Base-by-base conservation (phyloP, 2,113 vertebrate species). In the Protomyctophum bolini region DNA sequence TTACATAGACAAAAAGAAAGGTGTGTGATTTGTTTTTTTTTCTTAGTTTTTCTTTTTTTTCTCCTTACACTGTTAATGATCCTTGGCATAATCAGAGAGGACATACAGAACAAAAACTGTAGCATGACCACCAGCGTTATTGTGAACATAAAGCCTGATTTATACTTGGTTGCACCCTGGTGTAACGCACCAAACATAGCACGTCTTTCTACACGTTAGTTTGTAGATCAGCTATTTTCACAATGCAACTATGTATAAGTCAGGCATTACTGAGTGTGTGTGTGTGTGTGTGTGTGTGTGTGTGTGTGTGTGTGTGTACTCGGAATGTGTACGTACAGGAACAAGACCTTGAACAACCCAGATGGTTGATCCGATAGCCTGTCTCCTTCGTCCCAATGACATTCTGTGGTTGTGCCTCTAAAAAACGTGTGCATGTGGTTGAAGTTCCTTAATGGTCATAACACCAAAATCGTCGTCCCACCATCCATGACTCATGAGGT, bases 31-130 rank as follows among this genome's bases (percentile, higher is more conserved):
- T 76, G 67, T 78, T 58, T 5, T 14, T 76, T 58, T 78, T 41
- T 3, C 4, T 41, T 2, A 3, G 1, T 41, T 41, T 6, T 6
- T 2, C 4, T 41, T 41, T 41, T 41, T 41, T 41, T 41, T 41
- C 5, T 33, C 33, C 4, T 73, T 79, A 82, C 50, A 65, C 68
- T 72, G 77, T 80, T 75, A 82, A 81, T 76, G 87, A 90, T 90
- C 90, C 92, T 92, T 93, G 93, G 92, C 91, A 88, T 92, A 88
- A 83, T 86, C 76, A 79, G 83, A 89, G 54, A 85, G 76, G 67
- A 70, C 62, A 83, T 81, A 89, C 84, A 81, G 85, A 86, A 84
- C 81, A 91, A 90, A 91, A 91, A 88, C 86, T 82, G 78, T 58
- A 85, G 77, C 81, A 73, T 72, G 59, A 75, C 78, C 73, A 75